These are phyloP conservation scores for Slavum lentiscoides DNA, from an alignment of 2,888 invertebrate genomes.

Conservation along the genomic window DNA sequence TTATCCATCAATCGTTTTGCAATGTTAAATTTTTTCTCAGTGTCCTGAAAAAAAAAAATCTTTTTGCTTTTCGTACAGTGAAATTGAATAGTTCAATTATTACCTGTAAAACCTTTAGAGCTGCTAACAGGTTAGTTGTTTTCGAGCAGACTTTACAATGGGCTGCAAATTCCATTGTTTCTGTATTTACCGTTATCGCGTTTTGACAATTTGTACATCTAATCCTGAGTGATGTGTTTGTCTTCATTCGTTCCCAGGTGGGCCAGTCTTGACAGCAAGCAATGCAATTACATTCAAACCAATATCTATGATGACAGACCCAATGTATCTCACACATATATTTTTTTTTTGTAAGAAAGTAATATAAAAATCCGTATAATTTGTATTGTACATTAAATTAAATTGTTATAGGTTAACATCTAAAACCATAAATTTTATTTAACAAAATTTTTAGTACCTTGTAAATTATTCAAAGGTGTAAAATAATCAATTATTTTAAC, in stretches of 20 bases:
- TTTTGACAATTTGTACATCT: conserved; percentile 64
- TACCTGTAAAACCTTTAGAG: conserved; percentile 73
- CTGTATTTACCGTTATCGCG: conserved; percentile 67
- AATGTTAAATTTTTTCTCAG: conserved; percentile 69
- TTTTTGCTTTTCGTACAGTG: background rate
- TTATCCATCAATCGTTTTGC: conserved; percentile 68
- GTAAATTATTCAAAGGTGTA: too few species aligned
- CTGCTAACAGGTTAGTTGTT: conserved; percentile 73
- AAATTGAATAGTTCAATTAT: background rate
- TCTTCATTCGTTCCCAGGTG: conserved; percentile 70
- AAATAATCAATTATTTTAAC: too few species aligned
- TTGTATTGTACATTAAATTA: too few species aligned
- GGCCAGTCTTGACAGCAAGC: conserved; percentile 82
- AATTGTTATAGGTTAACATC: too few species aligned
- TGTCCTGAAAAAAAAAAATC: conserved; percentile 64
- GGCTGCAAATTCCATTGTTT: conserved; percentile 72
- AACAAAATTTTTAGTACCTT: too few species aligned
- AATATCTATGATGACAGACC: conserved; percentile 63
- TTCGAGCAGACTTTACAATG: conserved; percentile 71
- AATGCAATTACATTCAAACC: conserved; percentile 80
- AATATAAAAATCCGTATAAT: too few species aligned
- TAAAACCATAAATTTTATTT: too few species aligned
- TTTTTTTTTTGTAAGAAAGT: too few species aligned
- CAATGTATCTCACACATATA: too few species aligned
- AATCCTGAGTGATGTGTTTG: conserved; percentile 57